These are phyloP conservation scores for Sialis fuliginosa DNA, from an alignment of 2,888 invertebrate genomes.

Conservation along the genomic window DNA sequence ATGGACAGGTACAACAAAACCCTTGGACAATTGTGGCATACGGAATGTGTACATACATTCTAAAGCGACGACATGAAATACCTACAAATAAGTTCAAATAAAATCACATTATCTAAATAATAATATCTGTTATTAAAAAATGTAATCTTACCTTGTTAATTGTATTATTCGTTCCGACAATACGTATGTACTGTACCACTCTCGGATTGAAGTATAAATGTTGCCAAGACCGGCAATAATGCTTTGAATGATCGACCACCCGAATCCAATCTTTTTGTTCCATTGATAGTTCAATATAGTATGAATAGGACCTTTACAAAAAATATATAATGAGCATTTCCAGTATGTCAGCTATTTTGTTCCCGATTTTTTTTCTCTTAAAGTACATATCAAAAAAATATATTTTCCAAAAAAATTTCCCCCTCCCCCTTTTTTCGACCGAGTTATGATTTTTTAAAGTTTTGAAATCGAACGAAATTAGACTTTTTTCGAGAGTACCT, in stretches of 20 bases:
- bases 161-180: conserved; percentile 87
- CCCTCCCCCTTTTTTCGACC: too few relatives aligned
- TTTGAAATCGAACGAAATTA: too few relatives aligned
- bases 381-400: too few relatives aligned
- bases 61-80: conserved; percentile 84
- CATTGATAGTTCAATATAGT: conserved; percentile 85
- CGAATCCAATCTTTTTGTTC: conserved; percentile 91
- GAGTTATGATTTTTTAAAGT: too few relatives aligned
- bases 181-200: conserved; percentile 68
- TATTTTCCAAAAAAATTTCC: too few relatives aligned
- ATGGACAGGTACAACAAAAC: conserved; percentile 60
- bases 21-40: conserved; percentile 55
- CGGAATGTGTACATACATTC: conserved; percentile 75
- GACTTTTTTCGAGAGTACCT: too few relatives aligned
- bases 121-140: too few relatives aligned
- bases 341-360: too few relatives aligned
- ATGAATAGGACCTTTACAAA: conserved; percentile 56
- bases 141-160: conserved; percentile 56
- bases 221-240: conserved; percentile 94
- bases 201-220: conserved; percentile 77
- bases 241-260: conserved; percentile 81
- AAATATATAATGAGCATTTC: too few relatives aligned
- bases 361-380: too few relatives aligned
- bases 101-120: too few relatives aligned
- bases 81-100: conserved; percentile 25